Percentiles rank a stretch among this genome's conserved stretches.
Conservation (phyloP, 30 jellyfish, hydroid and myxozoan genomes). For the Rhopilema esculentum region DNA sequence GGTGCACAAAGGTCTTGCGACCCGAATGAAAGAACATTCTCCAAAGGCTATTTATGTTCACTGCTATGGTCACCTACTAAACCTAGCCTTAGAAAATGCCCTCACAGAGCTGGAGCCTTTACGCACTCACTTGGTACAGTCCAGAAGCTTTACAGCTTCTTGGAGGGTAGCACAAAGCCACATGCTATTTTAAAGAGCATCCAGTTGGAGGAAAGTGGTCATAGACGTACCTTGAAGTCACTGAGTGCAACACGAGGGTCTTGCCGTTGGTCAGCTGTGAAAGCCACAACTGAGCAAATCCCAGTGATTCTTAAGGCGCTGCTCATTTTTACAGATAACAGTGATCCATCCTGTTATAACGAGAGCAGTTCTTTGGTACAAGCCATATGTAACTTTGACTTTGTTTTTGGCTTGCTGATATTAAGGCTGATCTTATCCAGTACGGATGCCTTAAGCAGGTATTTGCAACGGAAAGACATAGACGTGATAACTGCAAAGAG, state of each 20-base stretch:
- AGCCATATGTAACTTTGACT: constrained; percentile 34
- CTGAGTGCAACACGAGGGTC: constrained; percentile 63
- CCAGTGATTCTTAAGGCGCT: constrained; percentile 17
- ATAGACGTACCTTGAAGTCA: constrained; percentile 47
- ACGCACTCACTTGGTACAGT: constrained; percentile 55
- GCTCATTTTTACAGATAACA: constrained; percentile 14
- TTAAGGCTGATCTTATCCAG: constrained; percentile 27
- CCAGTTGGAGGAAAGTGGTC: constrained; percentile 22
- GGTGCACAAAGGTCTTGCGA: constrained; percentile 54
- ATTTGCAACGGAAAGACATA: constrained; percentile 33
- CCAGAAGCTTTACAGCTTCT: constrained; percentile 36
- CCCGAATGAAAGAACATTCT: constrained; percentile 47
- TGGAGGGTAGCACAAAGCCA: constrained; percentile 60
- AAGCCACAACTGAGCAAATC: constrained; percentile 37
- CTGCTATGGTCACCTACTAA: constrained; percentile 35
- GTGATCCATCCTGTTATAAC: constrained; percentile 8
- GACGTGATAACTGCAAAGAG: constrained; percentile 33
- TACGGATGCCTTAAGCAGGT: constrained; percentile 23
- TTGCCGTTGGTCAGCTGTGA: constrained; percentile 45
- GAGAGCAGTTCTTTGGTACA: constrained; percentile 8
- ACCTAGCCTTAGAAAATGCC: constrained; percentile 52
- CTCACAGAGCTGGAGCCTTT: constrained; percentile 44
- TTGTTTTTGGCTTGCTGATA: constrained; percentile 6
- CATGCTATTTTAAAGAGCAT: constrained; percentile 38
- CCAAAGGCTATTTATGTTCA: constrained; percentile 43